Evolutionary conservation across 2,888 invertebrate genomes (phyloP).

Genomic region (Mythimna ferrago): DNA sequence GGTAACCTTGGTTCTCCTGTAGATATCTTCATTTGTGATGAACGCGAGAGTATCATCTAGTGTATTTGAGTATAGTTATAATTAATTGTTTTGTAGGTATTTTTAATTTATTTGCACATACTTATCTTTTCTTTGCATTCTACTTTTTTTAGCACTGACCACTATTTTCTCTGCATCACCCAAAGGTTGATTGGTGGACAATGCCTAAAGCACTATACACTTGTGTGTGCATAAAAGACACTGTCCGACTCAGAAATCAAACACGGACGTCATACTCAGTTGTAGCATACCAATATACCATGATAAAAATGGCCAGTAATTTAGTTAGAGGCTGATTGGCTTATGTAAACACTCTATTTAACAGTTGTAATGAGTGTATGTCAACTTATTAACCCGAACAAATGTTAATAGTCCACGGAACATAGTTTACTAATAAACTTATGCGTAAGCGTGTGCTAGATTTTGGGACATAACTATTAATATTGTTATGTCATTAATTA

Average conservation of each 20-base stretch:
- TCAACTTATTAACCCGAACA: conserved; percentile 32
- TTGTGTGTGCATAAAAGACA: too few species aligned
- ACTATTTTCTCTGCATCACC: too few species aligned
- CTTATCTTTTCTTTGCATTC: too few species aligned
- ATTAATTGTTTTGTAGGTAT: too few species aligned
- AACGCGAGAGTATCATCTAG: too few species aligned
- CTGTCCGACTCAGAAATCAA: background rate
- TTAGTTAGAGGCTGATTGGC: conserved; percentile 3
- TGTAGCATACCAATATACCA: background rate
- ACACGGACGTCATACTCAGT: background rate
- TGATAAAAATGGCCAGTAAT: background rate
- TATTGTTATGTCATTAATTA: conserved; percentile 24
- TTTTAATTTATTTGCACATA: too few species aligned
- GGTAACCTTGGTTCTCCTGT: too few species aligned
- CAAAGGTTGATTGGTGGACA: too few species aligned
- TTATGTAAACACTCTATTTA: conserved; percentile 22
- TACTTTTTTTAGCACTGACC: too few species aligned
- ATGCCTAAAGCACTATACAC: too few species aligned
- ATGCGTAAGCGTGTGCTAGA: conserved; percentile 38
- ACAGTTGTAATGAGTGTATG: conserved; percentile 27
- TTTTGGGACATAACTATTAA: conserved; percentile 28
- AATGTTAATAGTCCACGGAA: conserved; percentile 30
- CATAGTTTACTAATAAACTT: conserved; percentile 30
- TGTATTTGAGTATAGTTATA: too few species aligned
- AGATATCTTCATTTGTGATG: too few species aligned